Evolutionary conservation across 2,113 vertebrate species (phyloP), one percentile per base, ranked within the genome.

Genomic region (Gymnocephalus cernua): DNA sequence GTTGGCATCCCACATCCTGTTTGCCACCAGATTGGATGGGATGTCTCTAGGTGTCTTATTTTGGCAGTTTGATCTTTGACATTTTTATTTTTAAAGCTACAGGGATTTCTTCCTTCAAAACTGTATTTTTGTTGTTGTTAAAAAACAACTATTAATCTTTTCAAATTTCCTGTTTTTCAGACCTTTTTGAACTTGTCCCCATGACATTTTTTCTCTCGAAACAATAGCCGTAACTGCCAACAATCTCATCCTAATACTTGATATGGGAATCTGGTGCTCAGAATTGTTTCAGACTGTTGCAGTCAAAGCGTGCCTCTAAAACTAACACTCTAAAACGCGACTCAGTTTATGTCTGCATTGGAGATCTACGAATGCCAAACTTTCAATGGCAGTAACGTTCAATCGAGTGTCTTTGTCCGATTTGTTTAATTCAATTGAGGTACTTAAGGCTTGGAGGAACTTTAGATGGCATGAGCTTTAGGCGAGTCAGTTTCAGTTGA

Each of bases 221-320:
- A 85, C 79, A 83, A 78, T 72, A 25, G 76, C 45, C 41, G 13
- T 71, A 88, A 29, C 38, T 75, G 69, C 79, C 51, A 83, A 76
- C 51, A 16, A 18, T 51, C 23, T 19, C 38, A 38, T 27, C 6
- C 62, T 21, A 16, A 48, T 27, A 32, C 62, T 44, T 56, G 27
- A 57, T 41, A 12, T 21, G 21, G 18, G 13, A 71, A 57, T 65
- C 44, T 19, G 0, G 6, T 65, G 32, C 21, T 27, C 44, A 53
- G 27, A 61, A 69, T n/a, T 15, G 69, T 58, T 59, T 61, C n/a
- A 9, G 27, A 32, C 8, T 6, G 2, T 80, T 19, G 21, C 12
- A 54, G 2, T 70, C 38, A 25, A 70, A 68, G 61, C 2, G 1
- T 1, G 23, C 70, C 12, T 80, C n/a, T 59, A 9, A 69, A 59